A percentile compares a stretch with the other conserved stretches of the same genome.
These are phyloP conservation scores for Plagiodera versicolora DNA, from an alignment of 2,888 invertebrate species.

Conservation along the genomic window DNA sequence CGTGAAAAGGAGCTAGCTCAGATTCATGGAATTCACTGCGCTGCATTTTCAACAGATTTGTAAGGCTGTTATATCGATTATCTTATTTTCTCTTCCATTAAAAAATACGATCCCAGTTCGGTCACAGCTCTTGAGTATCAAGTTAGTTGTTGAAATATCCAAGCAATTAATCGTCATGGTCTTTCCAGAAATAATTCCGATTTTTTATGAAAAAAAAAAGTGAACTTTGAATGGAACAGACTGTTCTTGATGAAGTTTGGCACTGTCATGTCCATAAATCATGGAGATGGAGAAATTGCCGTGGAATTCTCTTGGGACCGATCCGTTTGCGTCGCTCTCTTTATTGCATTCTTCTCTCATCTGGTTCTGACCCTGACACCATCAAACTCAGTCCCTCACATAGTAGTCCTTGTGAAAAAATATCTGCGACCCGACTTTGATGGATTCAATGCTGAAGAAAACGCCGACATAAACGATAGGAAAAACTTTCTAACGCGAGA, in stretches of 20 bases:
- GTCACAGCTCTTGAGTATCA: too few species aligned
- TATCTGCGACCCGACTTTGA: background rate
- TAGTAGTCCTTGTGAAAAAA: background rate
- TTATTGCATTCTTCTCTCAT: slow-evolving; percentile 4
- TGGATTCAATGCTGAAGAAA: background rate
- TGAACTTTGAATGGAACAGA: background rate
- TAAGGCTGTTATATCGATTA: too few species aligned
- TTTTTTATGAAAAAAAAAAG: background rate
- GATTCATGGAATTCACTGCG: too few species aligned
- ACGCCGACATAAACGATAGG: background rate
- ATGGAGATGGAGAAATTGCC: background rate
- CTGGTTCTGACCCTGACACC: slow-evolving; percentile 9
- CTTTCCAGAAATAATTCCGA: background rate
- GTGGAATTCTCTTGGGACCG: background rate
- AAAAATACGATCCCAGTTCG: too few species aligned
- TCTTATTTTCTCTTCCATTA: too few species aligned
- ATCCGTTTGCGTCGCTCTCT: background rate
- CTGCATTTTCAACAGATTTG: too few species aligned
- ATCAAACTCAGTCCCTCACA: background rate
- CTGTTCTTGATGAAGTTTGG: background rate
- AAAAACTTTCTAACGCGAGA: background rate
- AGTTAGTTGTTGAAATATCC: background rate
- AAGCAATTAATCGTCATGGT: background rate
- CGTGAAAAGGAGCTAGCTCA: too few species aligned
- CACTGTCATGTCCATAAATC: background rate